Evolutionary conservation across 2,797 vertebrate species (phyloP), one percentile per base, ranked within the genome.

Genomic region (Lophius americanus): DNA sequence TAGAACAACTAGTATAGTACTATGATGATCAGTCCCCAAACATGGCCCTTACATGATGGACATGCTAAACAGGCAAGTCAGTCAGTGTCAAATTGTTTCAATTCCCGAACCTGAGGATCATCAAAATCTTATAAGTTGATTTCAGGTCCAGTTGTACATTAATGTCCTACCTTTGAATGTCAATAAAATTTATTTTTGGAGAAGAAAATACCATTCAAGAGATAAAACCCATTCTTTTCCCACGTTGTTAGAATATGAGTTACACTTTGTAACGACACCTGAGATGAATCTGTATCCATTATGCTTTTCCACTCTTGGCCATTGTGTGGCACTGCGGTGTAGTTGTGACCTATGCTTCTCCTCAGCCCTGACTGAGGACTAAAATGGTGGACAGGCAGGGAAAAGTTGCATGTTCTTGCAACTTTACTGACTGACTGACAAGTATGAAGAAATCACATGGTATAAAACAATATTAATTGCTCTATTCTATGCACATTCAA

Each of bases 291-390:
- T 56, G n/a, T 14, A 38, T 51, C 54, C 49, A 52, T 63, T 57
- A 48, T 76, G 81, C 41, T 71, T 70, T 83, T 83, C 73, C 63
- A 79, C 62, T 88, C 63, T 76, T 91, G 70, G 64, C 92, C 93
- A 93, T 91, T 54, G 81, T 84, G 90, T 90, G 92, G 90, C 91
- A 84, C 85, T 92, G 89, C 89, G 73, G 88, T 80, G 85, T 65
- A 90, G 70, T 70, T 68, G 43, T 88, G 78, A 68, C 60, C 1
- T 57, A 59, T 59, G 70, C n/a, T 50, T 51, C 69, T 81, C 39
- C 51, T 67, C 39, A 63, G 51, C 66, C 65, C 51, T 69, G 47
- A 58, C 59, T 80, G 46, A 64, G 51, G 37, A 67, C 64, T 83
- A 73, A 85, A 85, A 87, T 85, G 61, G 81, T 78, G 69, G 72